Conservation (phyloP, 1,140 invertebrate species). For the Temnothorax nylanderi region DNA sequence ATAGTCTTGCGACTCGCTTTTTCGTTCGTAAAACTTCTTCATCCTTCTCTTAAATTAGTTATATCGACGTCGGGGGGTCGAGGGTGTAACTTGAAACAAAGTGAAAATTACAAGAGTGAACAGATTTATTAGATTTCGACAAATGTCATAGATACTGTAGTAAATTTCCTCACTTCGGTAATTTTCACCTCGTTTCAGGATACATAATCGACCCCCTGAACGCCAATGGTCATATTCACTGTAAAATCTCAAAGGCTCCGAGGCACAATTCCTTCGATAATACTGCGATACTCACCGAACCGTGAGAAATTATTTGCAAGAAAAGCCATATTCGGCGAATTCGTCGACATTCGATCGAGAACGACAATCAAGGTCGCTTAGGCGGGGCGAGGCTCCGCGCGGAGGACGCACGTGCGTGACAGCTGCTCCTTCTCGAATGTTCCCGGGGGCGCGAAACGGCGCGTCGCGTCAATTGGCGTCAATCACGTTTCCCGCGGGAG, state of each 20-base stretch:
- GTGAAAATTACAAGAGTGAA: too few species aligned
- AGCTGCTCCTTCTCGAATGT: conserved; percentile 10
- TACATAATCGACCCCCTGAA: too few species aligned
- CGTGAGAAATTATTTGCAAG: neutral
- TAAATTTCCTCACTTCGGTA: too few species aligned
- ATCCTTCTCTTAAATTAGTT: neutral
- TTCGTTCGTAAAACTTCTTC: neutral
- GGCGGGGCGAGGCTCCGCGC: neutral
- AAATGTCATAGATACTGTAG: too few species aligned
- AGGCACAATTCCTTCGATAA: too few species aligned
- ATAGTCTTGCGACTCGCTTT: neutral
- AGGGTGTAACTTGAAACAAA: too few species aligned
- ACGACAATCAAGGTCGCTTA: conserved; percentile 6
- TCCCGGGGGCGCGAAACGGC: neutral
- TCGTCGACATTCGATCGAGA: neutral
- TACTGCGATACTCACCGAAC: neutral
- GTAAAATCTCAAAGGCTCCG: too few species aligned
- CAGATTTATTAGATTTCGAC: too few species aligned
- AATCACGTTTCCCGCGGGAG: neutral
- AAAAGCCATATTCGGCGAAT: neutral
- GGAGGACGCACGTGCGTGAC: conserved; percentile 12
- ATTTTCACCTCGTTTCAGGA: too few species aligned
- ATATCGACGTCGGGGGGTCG: neutral
- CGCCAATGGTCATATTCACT: too few species aligned
- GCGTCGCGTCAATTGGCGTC: neutral